Evolutionary conservation across 2,113 vertebrate genomes (phyloP), one percentile per base, ranked within the genome.

Genomic region (Jacana jacana): DNA sequence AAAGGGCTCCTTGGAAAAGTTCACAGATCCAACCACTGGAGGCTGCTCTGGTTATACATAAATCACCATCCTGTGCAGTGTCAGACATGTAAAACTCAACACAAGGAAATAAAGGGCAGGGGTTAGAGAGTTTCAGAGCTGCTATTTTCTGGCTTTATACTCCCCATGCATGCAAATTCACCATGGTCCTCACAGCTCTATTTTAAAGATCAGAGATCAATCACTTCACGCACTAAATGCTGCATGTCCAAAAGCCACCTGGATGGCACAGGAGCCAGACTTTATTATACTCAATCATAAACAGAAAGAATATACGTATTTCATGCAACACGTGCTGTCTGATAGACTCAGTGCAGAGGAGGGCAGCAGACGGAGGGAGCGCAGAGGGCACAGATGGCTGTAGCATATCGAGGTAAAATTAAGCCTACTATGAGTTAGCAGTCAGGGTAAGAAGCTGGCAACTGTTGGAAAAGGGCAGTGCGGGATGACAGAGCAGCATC

Each of bases 41-140:
- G 95, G 96, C 80, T 93, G 96, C 97, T 97, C 87, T 97, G 89
- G 91, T 82, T 82, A 55, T 96, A 31, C 83, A 89, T 82, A 95
- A 96, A 96, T 91, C 94, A 94, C 89, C 57, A 8, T 40, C 1
- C 2, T 11, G 42, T 3, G 2, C 48, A 5, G n/a, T 11, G 76
- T 10, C 90, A 76, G 65, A 1, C 24, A 1, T 1, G 37, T 39
- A 46, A 46, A 71, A 28, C 70, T 70, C 82, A 31, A 19, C 33
- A 1, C 17, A 7, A 46, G 52, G 72, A 83, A 78, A 65, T 22
- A 25, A 54, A 46, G 55, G 76, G 89, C 64, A 83, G 73, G 44
- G 66, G 75, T 40, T 60, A 42, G 52, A 54, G 77, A 69, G 58
- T 75, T 85, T 73, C 42, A 51, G 93, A 93, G 91, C 90, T 23